phyloP scores from a whole-genome alignment of 2,797 vertebrate species.

The Taenioides sp. region DNA sequence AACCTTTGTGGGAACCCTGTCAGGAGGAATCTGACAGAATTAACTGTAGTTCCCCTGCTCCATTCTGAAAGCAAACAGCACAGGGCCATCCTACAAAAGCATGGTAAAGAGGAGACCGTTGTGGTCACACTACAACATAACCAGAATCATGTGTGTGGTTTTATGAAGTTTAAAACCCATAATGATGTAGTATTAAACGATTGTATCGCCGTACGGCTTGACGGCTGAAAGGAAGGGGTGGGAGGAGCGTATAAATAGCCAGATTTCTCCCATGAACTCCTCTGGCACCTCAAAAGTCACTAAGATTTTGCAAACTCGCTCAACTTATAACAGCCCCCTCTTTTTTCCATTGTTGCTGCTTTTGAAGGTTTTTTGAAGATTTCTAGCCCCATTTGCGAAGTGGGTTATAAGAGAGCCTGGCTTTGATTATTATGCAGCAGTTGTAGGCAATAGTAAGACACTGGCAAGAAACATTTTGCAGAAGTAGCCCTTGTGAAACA shows the following conservation, averaged over 20 bases:
- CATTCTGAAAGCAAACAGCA: constrained; percentile 39
- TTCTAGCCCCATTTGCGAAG: neutral
- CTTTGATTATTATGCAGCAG: constrained; percentile 2
- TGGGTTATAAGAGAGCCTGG: constrained; percentile 1
- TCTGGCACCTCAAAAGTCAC: constrained; percentile 58
- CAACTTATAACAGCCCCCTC: constrained; percentile 46
- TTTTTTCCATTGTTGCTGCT: constrained; percentile 55
- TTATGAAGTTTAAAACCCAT: constrained; percentile 67
- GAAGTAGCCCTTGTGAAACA: neutral
- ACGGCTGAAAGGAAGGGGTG: constrained; percentile 43
- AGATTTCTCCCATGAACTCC: constrained; percentile 68
- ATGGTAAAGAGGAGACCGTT: constrained; percentile 35
- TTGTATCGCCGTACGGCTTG: constrained; percentile 70
- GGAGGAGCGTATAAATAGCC: constrained; percentile 47
- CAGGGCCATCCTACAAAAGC: constrained; percentile 37
- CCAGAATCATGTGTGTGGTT: constrained; percentile 75
- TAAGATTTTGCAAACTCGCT: constrained; percentile 61
- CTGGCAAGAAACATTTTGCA: neutral
- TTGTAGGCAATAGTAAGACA: neutral
- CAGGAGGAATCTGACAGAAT: constrained; percentile 17
- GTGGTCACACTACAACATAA: constrained; percentile 65
- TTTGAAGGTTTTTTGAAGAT: constrained; percentile 16
- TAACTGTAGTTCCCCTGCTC: constrained; percentile 11
- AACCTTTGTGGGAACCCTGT: neutral
- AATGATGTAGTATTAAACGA: constrained; percentile 74